Percentiles rank a stretch among this genome's conserved stretches.
These are phyloP conservation scores for Ceryle rudis DNA, from an alignment of 2,797 vertebrate genomes.

Conservation along the genomic window DNA sequence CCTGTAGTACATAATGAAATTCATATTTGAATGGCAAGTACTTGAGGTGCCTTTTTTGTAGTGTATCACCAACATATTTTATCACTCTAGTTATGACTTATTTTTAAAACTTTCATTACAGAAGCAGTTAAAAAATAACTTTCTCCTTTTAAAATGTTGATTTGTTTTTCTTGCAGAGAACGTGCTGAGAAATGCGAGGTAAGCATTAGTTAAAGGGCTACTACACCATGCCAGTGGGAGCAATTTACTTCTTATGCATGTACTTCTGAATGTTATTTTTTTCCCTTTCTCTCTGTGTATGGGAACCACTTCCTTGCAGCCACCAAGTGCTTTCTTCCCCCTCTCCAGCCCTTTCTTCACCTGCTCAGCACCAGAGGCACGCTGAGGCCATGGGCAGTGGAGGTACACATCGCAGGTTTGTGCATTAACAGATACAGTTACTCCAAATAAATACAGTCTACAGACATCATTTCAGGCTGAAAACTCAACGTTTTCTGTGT, in stretches of 20 bases:
- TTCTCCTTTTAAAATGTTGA: constrained; percentile 74
- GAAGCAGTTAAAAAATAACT: constrained; percentile 74
- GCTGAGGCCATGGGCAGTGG: not conserved
- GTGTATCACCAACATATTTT: constrained; percentile 62
- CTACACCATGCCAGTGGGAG: constrained; percentile 16
- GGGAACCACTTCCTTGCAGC: not conserved
- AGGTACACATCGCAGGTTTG: not conserved
- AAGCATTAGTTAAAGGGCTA: constrained; percentile 66
- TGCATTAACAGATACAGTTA: not conserved
- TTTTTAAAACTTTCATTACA: constrained; percentile 74
- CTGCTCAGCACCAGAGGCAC: not conserved
- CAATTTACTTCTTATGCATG: constrained; percentile 40
- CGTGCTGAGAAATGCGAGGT: constrained; percentile 46
- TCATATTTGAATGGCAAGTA: constrained; percentile 58
- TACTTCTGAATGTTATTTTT: constrained; percentile 16
- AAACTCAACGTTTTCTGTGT: not conserved
- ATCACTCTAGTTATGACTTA: constrained; percentile 68
- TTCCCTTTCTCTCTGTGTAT: constrained; percentile 37
- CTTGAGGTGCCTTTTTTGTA: constrained; percentile 52
- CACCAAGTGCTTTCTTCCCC: not conserved
- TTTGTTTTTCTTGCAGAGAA: constrained; percentile 72
- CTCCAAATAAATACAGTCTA: not conserved
- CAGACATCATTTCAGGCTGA: not conserved
- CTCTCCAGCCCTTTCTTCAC: constrained; percentile 31
- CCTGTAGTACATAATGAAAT: constrained; percentile 60